Conservation (phyloP, 1,140 invertebrate genomes). For the Eupristina koningsbergeri region DNA sequence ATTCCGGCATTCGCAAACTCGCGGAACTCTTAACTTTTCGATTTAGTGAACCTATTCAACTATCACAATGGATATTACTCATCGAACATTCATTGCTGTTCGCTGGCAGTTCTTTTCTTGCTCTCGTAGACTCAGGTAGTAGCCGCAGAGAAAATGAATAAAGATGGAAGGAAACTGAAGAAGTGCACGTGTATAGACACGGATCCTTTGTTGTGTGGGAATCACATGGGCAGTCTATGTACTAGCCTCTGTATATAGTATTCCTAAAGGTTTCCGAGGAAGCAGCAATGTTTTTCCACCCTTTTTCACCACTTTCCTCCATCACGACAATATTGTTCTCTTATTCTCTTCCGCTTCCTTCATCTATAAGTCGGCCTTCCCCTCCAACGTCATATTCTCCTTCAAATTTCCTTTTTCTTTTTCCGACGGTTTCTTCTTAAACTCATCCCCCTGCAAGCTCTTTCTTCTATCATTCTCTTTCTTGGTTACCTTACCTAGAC, state of each 20-base stretch:
- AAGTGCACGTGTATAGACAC: conserved; percentile 6
- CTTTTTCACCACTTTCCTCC: conserved; percentile 1
- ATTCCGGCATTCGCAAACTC: neutral
- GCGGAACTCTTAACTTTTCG: conserved; percentile 21
- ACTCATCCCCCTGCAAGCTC: neutral
- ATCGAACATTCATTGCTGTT: conserved; percentile 36
- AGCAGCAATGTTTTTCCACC: conserved; percentile 13
- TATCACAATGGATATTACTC: conserved; percentile 39
- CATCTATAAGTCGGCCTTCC: neutral
- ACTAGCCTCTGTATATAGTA: neutral
- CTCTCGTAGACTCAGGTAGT: neutral
- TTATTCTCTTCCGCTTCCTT: neutral
- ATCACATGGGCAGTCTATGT: neutral
- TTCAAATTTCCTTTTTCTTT: neutral
- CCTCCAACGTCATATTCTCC: neutral
- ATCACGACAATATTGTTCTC: neutral
- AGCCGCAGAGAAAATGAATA: neutral
- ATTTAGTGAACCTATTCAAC: conserved; percentile 27
- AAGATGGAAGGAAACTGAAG: neutral
- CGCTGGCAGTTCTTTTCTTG: neutral
- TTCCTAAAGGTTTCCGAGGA: neutral
- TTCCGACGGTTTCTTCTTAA: neutral
- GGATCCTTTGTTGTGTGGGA: conserved; percentile 18
- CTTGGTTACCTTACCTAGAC: conserved; percentile 35
- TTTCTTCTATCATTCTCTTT: neutral